These are phyloP conservation scores for Meriones psammophilus DNA, from an alignment of 2,797 vertebrate genomes.

Conservation along the genomic window DNA sequence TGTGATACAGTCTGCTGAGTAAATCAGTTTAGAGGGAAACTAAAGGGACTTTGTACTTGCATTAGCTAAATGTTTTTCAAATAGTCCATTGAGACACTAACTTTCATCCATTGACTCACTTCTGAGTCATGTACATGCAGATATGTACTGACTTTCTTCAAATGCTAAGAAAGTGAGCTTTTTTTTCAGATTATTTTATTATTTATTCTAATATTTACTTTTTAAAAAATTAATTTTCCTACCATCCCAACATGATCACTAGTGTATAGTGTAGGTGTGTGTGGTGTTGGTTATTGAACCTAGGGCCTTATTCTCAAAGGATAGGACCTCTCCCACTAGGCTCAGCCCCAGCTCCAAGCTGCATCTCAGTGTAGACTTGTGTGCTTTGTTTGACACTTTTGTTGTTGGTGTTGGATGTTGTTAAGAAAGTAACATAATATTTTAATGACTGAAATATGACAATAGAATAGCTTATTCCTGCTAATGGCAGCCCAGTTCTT, in stretches of 20 bases:
- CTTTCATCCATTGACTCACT: not conserved
- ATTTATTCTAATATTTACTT: conserved; percentile 12
- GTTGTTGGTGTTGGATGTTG: not conserved
- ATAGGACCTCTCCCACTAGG: not conserved
- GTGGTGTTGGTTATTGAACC: not conserved
- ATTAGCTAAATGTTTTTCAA: conserved; percentile 27
- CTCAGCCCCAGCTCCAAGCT: not conserved
- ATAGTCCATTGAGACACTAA: not conserved
- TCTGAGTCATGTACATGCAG: not conserved
- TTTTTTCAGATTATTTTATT: not conserved
- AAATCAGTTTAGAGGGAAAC: not conserved
- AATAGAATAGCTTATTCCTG: not conserved
- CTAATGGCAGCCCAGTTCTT: not conserved
- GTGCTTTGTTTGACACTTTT: not conserved
- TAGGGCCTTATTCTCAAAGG: not conserved
- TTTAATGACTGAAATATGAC: not conserved
- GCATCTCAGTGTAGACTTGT: conserved; percentile 7
- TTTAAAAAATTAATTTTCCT: not conserved
- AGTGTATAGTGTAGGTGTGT: not conserved
- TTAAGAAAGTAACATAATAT: conserved; percentile 38
- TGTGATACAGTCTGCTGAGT: not conserved
- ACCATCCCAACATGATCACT: not conserved
- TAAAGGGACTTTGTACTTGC: conserved; percentile 14
- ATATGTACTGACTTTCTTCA: conserved; percentile 3
- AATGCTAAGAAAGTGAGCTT: not conserved